These are phyloP conservation scores for Sitta carolinensis DNA, from an alignment of 2,797 vertebrate genomes.

Conservation along the genomic window DNA sequence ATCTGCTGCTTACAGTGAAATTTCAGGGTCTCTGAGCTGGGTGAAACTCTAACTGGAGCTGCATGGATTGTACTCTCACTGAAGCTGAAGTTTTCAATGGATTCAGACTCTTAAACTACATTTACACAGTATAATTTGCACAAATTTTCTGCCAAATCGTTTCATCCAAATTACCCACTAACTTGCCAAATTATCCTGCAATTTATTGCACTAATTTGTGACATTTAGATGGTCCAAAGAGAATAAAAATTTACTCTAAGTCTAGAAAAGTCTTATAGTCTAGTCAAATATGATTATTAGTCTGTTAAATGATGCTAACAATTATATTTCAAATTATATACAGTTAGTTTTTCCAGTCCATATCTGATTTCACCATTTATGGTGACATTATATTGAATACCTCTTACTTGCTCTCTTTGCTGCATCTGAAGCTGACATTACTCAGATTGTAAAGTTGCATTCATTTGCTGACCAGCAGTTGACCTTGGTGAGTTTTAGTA, in stretches of 20 bases:
- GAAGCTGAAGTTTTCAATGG: neutral
- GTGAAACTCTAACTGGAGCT: neutral
- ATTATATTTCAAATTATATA: neutral
- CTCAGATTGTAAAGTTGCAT: accelerated
- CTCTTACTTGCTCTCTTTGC: neutral
- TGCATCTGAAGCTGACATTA: neutral
- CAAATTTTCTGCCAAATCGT: neutral
- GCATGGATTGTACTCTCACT: accelerated
- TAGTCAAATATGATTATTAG: neutral
- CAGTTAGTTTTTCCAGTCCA: neutral
- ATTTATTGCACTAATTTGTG: neutral
- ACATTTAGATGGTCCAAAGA: neutral
- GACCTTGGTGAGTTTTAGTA: neutral
- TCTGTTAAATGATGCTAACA: neutral
- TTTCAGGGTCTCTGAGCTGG: neutral
- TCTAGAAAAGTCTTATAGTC: neutral
- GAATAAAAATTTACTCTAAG: neutral
- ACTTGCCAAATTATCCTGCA: neutral
- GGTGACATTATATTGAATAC: neutral
- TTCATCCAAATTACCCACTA: neutral
- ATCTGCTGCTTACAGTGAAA: neutral
- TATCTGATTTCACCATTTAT: neutral
- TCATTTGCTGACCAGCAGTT: neutral
- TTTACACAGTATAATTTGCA: neutral
- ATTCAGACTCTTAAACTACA: neutral